Percentiles rank a stretch among this genome's conserved stretches.
Evolutionary conservation across 2,888 invertebrate species (phyloP).

Genomic region (Microctonus brassicae): DNA sequence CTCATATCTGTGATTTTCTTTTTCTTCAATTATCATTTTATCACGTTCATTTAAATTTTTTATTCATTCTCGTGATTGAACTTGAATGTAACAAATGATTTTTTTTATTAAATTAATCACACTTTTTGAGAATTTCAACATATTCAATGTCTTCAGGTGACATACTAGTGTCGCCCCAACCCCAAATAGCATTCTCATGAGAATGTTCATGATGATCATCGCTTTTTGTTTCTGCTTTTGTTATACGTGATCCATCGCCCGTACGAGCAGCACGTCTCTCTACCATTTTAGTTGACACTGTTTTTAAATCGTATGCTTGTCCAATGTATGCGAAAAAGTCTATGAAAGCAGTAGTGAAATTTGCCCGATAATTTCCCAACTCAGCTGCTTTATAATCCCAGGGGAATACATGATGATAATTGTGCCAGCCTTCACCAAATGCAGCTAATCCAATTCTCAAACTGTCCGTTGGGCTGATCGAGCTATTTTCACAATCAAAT

Average conservation of each 20-base stretch:
- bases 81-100: slow-evolving; percentile 1
- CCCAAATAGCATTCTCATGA: slow-evolving; percentile 77
- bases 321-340: slow-evolving; percentile 81
- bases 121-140: slow-evolving; percentile 61
- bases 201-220: slow-evolving; percentile 68
- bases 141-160: slow-evolving; percentile 76
- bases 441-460: slow-evolving; percentile 77
- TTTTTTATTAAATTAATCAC: slow-evolving; percentile 48
- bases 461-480: slow-evolving; percentile 81
- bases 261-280: slow-evolving; percentile 79
- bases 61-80: neutral
- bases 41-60: neutral
- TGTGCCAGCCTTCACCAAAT: slow-evolving; percentile 88
- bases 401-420: slow-evolving; percentile 90
- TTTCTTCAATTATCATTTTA: neutral
- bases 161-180: slow-evolving; percentile 87
- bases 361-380: slow-evolving; percentile 77
- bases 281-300: slow-evolving; percentile 80
- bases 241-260: slow-evolving; percentile 77
- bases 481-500: slow-evolving; percentile 69
- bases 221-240: slow-evolving; percentile 55
- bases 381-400: slow-evolving; percentile 86
- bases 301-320: slow-evolving; percentile 88
- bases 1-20: neutral
- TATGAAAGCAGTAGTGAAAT: slow-evolving; percentile 76